A percentile compares a stretch with the other conserved stretches of the same genome.
phyloP scores from a whole-genome alignment of 2,113 vertebrate genomes.

The Barnardius zonarius region DNA sequence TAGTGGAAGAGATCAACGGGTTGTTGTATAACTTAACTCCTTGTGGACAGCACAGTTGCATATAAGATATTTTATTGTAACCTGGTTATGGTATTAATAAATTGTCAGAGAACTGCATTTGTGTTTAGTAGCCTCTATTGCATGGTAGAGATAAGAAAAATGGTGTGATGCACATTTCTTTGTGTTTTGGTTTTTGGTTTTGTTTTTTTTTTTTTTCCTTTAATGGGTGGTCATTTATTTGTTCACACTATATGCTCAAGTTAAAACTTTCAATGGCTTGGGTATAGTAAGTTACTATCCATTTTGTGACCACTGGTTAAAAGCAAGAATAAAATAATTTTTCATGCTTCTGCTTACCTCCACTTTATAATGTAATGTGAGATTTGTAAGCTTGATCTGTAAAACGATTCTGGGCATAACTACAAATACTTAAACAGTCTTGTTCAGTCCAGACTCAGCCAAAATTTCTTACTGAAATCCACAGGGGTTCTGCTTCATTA shows the following conservation, averaged over 20 bases:
- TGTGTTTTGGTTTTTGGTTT: rapidly evolving
- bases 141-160: background rate
- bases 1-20: background rate
- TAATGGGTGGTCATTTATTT: background rate
- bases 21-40: background rate
- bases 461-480: background rate
- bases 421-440: background rate
- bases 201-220: background rate
- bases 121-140: background rate
- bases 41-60: background rate
- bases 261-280: background rate
- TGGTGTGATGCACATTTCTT: background rate
- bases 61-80: background rate
- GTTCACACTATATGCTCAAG: background rate
- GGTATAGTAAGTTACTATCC: background rate
- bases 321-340: background rate
- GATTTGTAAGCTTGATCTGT: background rate
- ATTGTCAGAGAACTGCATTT: background rate
- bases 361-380: background rate
- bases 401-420: background rate
- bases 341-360: background rate
- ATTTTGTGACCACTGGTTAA: background rate
- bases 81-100: background rate
- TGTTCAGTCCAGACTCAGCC: too few species aligned
- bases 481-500: background rate